phyloP scores from a whole-genome alignment of 2,113 vertebrate species.

The Tonatia bakeri region DNA sequence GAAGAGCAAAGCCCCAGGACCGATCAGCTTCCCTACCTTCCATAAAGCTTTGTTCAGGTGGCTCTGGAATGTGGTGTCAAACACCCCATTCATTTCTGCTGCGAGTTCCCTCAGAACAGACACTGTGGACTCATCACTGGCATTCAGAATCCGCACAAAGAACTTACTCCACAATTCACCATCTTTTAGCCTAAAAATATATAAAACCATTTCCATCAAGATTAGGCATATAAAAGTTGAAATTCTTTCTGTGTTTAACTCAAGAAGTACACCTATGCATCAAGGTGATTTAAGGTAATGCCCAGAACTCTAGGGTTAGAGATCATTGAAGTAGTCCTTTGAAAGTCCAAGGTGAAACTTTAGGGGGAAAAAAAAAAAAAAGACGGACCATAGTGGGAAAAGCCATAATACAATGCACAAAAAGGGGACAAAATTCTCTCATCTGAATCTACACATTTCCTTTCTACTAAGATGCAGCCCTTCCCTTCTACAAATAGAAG shows the following conservation, averaged over 20 bases:
- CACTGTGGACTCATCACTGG: conserved; percentile 76
- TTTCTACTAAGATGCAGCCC: neutral
- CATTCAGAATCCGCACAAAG: conserved; percentile 84
- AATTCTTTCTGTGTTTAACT: conserved; percentile 2
- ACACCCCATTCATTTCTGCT: conserved; percentile 75
- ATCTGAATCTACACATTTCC: neutral
- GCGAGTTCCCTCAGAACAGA: conserved; percentile 80
- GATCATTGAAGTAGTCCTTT: neutral
- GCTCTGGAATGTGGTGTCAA: conserved; percentile 78
- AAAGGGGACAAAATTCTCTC: neutral
- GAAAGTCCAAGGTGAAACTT: neutral
- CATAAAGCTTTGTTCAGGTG: conserved; percentile 77
- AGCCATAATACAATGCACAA: neutral
- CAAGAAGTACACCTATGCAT: neutral
- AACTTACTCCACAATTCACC: conserved; percentile 82
- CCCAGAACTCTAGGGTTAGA: neutral
- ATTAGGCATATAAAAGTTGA: conserved; percentile 46
- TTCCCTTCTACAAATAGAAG: neutral
- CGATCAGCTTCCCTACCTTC: conserved; percentile 73
- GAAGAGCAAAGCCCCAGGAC: conserved; percentile 59
- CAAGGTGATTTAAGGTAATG: conserved; percentile 13
- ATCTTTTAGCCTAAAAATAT: conserved; percentile 75
- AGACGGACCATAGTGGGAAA: neutral
- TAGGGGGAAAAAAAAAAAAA: neutral
- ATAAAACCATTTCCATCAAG: conserved; percentile 62